A percentile compares a stretch with the other conserved stretches of the same genome.
These are phyloP conservation scores for Pandemis cinnamomeana DNA, from an alignment of 2,888 invertebrate genomes.

Conservation along the genomic window DNA sequence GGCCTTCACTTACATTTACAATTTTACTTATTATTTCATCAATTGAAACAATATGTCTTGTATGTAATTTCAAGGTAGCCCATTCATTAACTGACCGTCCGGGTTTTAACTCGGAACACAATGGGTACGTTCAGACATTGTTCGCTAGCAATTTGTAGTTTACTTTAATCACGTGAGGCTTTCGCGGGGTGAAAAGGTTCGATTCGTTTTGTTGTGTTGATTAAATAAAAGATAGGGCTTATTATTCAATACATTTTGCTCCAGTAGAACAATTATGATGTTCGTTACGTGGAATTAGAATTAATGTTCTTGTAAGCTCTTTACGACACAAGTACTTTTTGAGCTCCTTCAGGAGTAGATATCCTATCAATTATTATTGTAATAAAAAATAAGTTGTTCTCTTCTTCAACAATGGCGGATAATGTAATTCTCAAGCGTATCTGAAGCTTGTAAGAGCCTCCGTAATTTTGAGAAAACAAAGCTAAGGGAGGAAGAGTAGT, in stretches of 20 bases:
- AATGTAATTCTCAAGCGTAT: neutral
- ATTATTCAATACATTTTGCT: neutral
- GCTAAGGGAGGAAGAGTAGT: neutral
- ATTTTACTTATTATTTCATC: no score
- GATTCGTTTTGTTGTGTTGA: neutral
- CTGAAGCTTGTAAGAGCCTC: neutral
- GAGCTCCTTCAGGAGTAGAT: no score
- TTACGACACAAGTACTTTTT: no score
- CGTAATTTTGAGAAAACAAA: neutral
- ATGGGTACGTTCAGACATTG: slow-evolving; percentile 3
- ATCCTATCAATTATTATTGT: no score
- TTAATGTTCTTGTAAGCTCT: no score
- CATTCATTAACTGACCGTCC: neutral
- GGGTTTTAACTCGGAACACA: slow-evolving; percentile 4
- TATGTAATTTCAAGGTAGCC: no score
- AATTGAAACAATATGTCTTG: no score
- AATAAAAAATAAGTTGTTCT: no score
- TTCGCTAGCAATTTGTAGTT: slow-evolving; percentile 18
- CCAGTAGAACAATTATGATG: neutral
- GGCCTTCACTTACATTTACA: no score
- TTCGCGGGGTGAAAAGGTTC: neutral
- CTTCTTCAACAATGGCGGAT: neutral
- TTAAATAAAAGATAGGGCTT: slow-evolving; percentile 6
- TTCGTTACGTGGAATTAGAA: neutral
- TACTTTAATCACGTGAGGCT: slow-evolving; percentile 8